Conservation (phyloP, 2,797 vertebrate genomes). For the Momotus momota region DNA sequence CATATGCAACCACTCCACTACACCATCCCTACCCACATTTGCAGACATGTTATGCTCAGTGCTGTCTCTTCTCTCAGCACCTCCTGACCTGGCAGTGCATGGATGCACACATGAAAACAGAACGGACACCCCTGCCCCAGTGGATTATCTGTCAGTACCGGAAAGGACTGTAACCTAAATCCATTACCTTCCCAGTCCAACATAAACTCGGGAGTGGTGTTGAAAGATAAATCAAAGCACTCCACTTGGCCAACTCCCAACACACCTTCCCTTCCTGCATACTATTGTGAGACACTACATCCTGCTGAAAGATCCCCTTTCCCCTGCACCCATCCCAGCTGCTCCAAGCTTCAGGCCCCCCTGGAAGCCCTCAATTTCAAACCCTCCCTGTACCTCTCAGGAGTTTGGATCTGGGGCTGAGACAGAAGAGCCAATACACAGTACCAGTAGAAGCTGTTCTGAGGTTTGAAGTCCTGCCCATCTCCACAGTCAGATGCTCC, state of each 20-base stretch:
- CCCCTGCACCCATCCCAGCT: not conserved
- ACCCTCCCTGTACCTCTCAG: not conserved
- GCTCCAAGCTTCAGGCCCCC: accelerated
- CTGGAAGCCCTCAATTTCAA: not conserved
- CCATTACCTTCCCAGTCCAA: not conserved
- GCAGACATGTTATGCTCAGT: accelerated
- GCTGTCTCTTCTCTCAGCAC: not conserved
- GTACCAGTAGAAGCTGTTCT: not conserved
- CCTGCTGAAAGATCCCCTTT: not conserved
- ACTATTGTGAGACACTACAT: not conserved
- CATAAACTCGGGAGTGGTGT: not conserved
- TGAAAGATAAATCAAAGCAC: conserved; percentile 41
- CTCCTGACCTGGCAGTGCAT: not conserved
- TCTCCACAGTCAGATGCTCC: not conserved
- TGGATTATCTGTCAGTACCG: not conserved
- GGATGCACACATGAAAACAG: not conserved
- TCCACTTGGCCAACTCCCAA: not conserved
- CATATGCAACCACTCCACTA: not conserved
- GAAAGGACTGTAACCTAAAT: conserved; percentile 37
- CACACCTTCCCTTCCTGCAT: not conserved
- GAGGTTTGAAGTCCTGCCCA: not conserved
- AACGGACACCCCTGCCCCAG: not conserved
- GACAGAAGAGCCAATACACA: not conserved
- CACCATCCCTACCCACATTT: not conserved
- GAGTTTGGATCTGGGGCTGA: not conserved